Conservation (phyloP, 2,888 invertebrate species). For the Andrena minutula region DNA sequence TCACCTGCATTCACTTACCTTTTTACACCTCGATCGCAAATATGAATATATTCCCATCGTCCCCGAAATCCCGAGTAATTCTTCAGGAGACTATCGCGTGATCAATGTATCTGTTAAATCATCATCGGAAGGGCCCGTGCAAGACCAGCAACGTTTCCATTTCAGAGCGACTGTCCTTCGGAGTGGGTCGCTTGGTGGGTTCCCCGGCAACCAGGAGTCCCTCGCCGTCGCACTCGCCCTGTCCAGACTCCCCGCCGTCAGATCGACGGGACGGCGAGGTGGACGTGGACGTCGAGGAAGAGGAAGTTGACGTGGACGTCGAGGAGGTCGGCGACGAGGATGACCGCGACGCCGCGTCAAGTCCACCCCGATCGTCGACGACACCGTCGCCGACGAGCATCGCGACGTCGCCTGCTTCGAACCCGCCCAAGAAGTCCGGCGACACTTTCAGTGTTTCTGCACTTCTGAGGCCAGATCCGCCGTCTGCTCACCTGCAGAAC, state of each 20-base stretch:
- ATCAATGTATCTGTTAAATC: no score
- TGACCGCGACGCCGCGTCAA: conserved; percentile 78
- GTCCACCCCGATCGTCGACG: conserved; percentile 80
- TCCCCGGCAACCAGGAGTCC: conserved; percentile 81
- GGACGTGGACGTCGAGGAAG: conserved; percentile 81
- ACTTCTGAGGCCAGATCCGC: conserved; percentile 92
- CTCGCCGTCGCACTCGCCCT: conserved; percentile 81
- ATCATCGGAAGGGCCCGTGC: neutral
- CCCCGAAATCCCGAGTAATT: no score
- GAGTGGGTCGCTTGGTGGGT: conserved; percentile 92
- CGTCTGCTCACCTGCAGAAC: conserved; percentile 86
- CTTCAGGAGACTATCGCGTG: no score
- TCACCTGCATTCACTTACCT: neutral
- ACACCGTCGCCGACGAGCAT: conserved; percentile 79
- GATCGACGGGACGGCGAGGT: conserved; percentile 81
- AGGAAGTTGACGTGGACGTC: conserved; percentile 83
- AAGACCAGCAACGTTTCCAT: conserved; percentile 72
- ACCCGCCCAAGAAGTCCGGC: conserved; percentile 85
- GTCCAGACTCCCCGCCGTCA: conserved; percentile 81
- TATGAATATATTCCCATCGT: no score
- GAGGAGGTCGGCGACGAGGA: conserved; percentile 83
- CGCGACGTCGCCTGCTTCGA: conserved; percentile 74
- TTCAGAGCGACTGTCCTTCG: conserved; percentile 94
- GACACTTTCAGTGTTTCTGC: conserved; percentile 95
- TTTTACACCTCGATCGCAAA: neutral